These are phyloP conservation scores for Lampropteryx suffumata DNA, from an alignment of 2,888 invertebrate species.

Conservation along the genomic window DNA sequence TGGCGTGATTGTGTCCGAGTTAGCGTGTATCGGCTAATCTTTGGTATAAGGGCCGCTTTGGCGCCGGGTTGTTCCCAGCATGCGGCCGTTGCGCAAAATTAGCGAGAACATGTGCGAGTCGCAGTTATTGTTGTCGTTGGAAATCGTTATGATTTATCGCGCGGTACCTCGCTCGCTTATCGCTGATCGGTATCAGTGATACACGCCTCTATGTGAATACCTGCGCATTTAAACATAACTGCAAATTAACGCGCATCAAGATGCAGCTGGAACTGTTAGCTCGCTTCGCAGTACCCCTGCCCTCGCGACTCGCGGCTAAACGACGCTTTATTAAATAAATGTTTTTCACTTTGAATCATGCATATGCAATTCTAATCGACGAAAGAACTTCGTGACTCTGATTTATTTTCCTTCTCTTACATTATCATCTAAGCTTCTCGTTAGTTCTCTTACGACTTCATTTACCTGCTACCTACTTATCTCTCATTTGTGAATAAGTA, in stretches of 20 bases:
- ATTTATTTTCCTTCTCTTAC: constrained; percentile 18
- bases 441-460: constrained; percentile 18
- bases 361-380: constrained; percentile 24
- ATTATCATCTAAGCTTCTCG: constrained; percentile 21
- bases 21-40: constrained; percentile 28
- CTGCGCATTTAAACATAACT: constrained; percentile 32
- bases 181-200: constrained; percentile 47
- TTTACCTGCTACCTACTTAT: constrained; percentile 25
- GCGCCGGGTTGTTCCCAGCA: constrained; percentile 49
- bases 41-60: constrained; percentile 22
- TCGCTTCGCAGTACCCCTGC: constrained; percentile 15
- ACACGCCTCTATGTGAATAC: constrained; percentile 30
- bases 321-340: constrained; percentile 17
- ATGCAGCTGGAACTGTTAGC: constrained; percentile 20
- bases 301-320: constrained; percentile 17
- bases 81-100: constrained; percentile 61
- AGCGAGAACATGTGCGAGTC: constrained; percentile 66
- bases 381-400: constrained; percentile 19
- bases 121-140: constrained; percentile 50
- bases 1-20: constrained; percentile 31
- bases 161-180: constrained; percentile 37
- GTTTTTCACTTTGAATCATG: constrained; percentile 19
- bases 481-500: constrained; percentile 29
- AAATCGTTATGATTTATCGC: constrained; percentile 63
- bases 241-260: constrained; percentile 36